These are phyloP conservation scores for Syngnathus scovelli DNA, from an alignment of 2,113 vertebrate species.

Conservation along the genomic window DNA sequence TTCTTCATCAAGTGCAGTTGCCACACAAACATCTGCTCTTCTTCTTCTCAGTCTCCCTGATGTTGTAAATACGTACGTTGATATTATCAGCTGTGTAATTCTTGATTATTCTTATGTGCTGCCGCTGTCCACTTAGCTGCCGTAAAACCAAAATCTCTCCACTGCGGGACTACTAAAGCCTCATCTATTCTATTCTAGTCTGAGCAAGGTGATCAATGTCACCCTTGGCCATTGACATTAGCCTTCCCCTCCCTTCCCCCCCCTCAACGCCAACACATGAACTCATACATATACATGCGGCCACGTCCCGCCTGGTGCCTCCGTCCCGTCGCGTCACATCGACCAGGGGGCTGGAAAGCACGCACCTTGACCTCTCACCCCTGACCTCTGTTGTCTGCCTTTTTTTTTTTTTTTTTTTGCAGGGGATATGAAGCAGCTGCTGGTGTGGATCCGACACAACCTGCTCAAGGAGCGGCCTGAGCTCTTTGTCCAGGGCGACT, in stretches of 20 bases:
- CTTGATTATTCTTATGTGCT: neutral
- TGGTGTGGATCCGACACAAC: conserved; percentile 91
- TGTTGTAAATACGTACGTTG: neutral
- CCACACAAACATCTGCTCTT: neutral
- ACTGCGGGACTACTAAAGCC: neutral
- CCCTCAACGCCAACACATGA: conserved; percentile 28
- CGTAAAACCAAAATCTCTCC: neutral
- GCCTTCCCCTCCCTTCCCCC: conserved; percentile 38
- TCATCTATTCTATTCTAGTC: neutral
- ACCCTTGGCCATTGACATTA: conserved; percentile 41
- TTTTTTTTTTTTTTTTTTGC: conserved; percentile 53
- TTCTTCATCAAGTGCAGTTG: neutral
- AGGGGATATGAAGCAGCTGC: conserved; percentile 93
- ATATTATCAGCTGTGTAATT: neutral
- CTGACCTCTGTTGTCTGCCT: conserved; percentile 66
- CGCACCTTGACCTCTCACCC: conserved; percentile 67
- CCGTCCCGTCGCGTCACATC: conserved; percentile 77
- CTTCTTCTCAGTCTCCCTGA: neutral
- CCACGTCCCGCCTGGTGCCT: conserved; percentile 48
- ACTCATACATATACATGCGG: conserved; percentile 59
- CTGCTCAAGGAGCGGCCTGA: conserved; percentile 90
- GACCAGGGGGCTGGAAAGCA: conserved; percentile 64
- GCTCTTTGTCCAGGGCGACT: conserved; percentile 91
- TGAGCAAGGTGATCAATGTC: conserved; percentile 42
- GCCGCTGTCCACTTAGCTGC: neutral